phyloP scores from a whole-genome alignment of 2,888 invertebrate genomes.

The Idaea aversata region DNA sequence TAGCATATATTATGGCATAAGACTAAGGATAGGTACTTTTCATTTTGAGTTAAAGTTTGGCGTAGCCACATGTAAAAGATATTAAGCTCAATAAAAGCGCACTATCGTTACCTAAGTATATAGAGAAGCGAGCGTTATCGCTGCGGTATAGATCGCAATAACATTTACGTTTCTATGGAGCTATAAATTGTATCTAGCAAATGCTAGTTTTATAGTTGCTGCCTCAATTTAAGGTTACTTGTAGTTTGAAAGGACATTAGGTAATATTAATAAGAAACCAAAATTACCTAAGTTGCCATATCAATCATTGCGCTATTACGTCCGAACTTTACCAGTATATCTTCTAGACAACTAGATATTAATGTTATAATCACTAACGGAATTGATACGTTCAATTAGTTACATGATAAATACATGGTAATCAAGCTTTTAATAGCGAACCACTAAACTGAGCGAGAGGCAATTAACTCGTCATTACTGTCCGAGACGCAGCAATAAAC shows the following conservation, averaged over 20 bases:
- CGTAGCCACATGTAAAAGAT: no score
- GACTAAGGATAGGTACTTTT: no score
- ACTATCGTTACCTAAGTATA: no score
- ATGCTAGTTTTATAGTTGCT: no score
- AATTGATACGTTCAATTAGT: background rate
- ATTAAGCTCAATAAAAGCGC: no score
- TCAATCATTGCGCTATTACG: background rate
- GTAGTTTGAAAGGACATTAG: background rate
- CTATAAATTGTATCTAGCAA: no score
- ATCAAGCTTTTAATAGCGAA: background rate
- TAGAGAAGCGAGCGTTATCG: no score
- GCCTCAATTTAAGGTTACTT: no score
- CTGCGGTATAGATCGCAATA: no score
- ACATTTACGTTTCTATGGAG: no score
- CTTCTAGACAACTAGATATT: background rate
- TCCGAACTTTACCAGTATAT: background rate
- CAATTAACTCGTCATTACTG: background rate
- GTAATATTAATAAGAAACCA: background rate
- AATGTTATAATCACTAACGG: background rate
- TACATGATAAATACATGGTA: background rate
- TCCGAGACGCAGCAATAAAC: background rate
- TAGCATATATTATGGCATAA: no score
- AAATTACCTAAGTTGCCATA: background rate
- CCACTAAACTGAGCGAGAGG: background rate
- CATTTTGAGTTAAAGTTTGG: no score